Evolutionary conservation across 30 jellyfish, hydroid and myxozoan species (phyloP).

Genomic region (Catostylus mosaicus): DNA sequence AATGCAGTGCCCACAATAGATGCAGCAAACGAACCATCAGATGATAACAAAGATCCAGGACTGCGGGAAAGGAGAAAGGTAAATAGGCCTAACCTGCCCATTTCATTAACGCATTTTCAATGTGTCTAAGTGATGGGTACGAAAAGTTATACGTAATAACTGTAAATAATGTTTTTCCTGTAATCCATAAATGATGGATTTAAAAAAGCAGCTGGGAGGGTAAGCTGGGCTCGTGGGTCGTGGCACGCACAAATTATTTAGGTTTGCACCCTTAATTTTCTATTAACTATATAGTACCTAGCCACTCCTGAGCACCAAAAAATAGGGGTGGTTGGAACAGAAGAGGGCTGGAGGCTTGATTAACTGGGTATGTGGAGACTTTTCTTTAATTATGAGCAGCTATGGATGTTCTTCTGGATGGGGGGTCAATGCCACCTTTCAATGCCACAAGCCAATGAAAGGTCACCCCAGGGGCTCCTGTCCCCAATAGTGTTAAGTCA

Average conservation of each 20-base stretch:
- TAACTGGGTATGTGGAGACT: background rate
- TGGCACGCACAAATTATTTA: background rate
- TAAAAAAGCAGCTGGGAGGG: background rate
- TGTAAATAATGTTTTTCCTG: background rate
- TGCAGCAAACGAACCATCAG: slow-evolving; percentile 37
- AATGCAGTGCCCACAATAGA: slow-evolving; percentile 54
- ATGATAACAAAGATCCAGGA: slow-evolving; percentile 3
- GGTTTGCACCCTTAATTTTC: background rate
- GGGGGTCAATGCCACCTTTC: background rate
- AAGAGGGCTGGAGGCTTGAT: background rate
- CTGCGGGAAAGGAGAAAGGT: slow-evolving; percentile 44
- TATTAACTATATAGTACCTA: no score
- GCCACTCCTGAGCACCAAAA: background rate
- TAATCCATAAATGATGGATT: background rate
- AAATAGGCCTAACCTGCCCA: slow-evolving; percentile 11
- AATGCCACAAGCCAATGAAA: background rate
- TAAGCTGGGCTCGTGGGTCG: background rate
- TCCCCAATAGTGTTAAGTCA: background rate
- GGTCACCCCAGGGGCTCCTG: slow-evolving; percentile 12
- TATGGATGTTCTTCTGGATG: background rate
- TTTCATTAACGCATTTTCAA: background rate
- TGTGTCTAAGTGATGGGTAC: background rate
- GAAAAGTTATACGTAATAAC: background rate
- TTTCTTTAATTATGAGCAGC: background rate
- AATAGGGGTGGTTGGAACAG: background rate